Base-by-base conservation (phyloP, 2,113 vertebrate genomes). In the Calonectris borealis region DNA sequence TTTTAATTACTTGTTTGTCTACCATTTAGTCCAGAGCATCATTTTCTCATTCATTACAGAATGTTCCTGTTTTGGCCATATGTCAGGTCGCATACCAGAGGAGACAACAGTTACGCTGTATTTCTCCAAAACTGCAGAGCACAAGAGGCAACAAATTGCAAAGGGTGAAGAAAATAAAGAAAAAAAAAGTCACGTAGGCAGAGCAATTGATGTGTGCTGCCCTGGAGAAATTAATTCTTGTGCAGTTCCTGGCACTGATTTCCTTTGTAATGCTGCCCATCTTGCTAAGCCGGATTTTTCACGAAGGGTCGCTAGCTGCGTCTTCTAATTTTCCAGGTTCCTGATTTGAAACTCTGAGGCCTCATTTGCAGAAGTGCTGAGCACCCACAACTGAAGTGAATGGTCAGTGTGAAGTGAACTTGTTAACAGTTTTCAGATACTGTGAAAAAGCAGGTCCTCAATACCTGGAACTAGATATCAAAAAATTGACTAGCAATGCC, bases 251-350 rank as follows among this genome's bases (percentile, higher is more conserved):
- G 90, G 54, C 77, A 38, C 89, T 40, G 84, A n/a, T 60, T 75
- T 60, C 73, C 81, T 49, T 64, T 85, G 48, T 66, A 51, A 34
- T 10, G 24, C 68, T 90, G 83, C 83, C 72, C 64, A 32, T 91
- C 55, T 42, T 81, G 32, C 88, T 60, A 34, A 93, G 57, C 42
- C 73, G 76, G 69, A 78, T 44, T 76, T 64, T 75, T 76, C 73
- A 79, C 1, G 3, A 51, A 60, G 51, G 64, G 46, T 88, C 7
- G 2, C 87, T 79, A 48, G 58, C 46, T 92, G 60, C 26, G 1
- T 58, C 77, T 93, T 60, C 70, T 79, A n/a, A 79, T 87, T 89
- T 93, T 94, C 78, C 89, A 38, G 57, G 60, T 95, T 87, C 77
- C 73, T 89, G 89, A 16, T 79, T 78, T 84, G 94, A 82, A 76